Conservation (phyloP, 2,797 vertebrate genomes). For the Fistularia commersonii region DNA sequence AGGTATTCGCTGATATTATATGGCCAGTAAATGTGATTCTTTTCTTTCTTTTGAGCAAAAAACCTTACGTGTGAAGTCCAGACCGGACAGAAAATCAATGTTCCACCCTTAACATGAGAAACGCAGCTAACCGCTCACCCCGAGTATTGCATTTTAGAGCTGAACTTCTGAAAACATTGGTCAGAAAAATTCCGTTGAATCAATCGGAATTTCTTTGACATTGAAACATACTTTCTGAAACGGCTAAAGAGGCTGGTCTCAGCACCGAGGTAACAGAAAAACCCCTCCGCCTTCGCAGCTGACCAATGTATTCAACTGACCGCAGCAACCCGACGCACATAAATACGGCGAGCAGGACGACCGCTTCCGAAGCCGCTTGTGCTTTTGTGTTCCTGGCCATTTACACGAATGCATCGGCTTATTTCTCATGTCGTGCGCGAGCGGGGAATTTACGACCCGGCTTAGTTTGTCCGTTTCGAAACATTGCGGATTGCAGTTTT, state of each 20-base stretch:
- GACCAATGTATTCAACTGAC: constrained; percentile 67
- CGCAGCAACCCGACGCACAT: constrained; percentile 59
- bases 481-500: constrained; percentile 55
- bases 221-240: constrained; percentile 16
- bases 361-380: constrained; percentile 14
- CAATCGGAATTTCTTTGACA: neutral
- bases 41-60: no score
- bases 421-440: constrained; percentile 21
- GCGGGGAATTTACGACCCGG: constrained; percentile 25
- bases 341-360: constrained; percentile 48
- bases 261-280: constrained; percentile 33
- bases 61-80: no score
- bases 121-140: no score
- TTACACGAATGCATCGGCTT: constrained; percentile 23
- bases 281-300: constrained; percentile 59
- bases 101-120: no score
- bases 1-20: no score
- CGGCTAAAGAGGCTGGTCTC: constrained; percentile 63
- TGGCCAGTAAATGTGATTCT: no score
- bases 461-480: constrained; percentile 31
- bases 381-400: constrained; percentile 38
- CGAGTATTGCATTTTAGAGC: no score
- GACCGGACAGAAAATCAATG: no score
- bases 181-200: no score
- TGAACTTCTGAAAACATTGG: no score